Base-by-base conservation (phyloP, 2,797 vertebrate genomes). In the Limosa lapponica region DNA sequence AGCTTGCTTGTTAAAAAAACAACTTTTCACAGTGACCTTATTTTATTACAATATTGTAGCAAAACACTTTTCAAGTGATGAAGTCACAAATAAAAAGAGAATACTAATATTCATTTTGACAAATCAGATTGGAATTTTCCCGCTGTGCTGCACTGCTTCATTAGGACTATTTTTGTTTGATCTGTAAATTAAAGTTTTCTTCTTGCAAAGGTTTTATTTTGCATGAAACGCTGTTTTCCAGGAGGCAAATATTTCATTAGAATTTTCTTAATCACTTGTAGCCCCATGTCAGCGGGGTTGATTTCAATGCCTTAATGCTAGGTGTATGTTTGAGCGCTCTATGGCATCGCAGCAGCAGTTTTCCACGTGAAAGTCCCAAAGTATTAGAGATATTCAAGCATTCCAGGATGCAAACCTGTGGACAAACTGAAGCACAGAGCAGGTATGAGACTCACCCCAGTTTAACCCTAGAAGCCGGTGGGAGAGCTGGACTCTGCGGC, bases 201-300 rank as follows among this genome's bases (percentile, higher is more conserved):
- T 72, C 62, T 90, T 46, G 51, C 28, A 46, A 72, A 79, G 67
- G 73, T 39, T 89, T 95, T 73, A 44, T 78, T 90, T 95, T 58
- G 59, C 74, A 74, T 90, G 51, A 88, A 93, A 58, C 4, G 0
- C 2, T 34, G 30, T 90, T 94, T 93, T 89, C 55, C 55, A 41
- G 55, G 70, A 79, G 61, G 70, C 18, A 82, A 72, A 65, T 74
- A 62, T 52, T 54, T 62, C 27, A 46, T 65, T 41, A 25, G 66
- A 25, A 36, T 61, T 74, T 61, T 74, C 55, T 41, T 71, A 65
- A 69, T 69, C 41, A 11, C 39, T 22, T 32, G 24, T 70, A 72
- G 46, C n/a, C 52, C 59, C 28, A 5, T 7, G 32, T 67, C 83
- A 80, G 62, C 36, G 1, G 1, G 79, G 69, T 13, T 87, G 85